Percentiles rank a stretch among this genome's conserved stretches.
phyloP scores from a whole-genome alignment of 2,797 vertebrate genomes.

The Enteromius trimaculatus region DNA sequence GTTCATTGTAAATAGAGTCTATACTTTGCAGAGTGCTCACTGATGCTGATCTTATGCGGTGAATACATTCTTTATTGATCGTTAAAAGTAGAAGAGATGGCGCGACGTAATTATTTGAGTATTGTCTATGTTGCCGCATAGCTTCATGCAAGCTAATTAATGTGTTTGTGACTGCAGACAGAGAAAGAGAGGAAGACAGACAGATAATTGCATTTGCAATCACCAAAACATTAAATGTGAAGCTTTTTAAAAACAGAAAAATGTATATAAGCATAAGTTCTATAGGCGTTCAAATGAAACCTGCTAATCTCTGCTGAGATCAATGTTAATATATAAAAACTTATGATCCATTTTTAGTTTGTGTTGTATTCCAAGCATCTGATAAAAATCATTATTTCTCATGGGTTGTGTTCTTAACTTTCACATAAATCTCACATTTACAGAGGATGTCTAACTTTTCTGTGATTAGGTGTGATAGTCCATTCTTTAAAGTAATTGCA shows the following conservation, averaged over 20 bases:
- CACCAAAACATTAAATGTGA: not conserved
- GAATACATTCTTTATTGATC: not conserved
- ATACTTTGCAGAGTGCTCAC: conserved; percentile 12
- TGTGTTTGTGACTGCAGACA: conserved; percentile 12
- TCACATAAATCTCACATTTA: conserved; percentile 10
- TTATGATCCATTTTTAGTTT: not conserved
- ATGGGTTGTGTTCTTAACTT: not conserved
- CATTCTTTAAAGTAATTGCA: conserved; percentile 25
- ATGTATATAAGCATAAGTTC: not conserved
- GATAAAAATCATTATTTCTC: not conserved
- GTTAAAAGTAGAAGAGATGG: not conserved
- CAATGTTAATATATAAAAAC: not conserved
- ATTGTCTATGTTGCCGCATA: conserved; percentile 6
- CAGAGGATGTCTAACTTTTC: conserved; percentile 16
- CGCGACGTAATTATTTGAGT: not conserved
- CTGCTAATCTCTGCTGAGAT: not conserved
- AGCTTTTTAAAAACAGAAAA: not conserved
- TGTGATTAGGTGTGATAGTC: not conserved
- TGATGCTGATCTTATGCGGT: not conserved
- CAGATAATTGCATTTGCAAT: not conserved
- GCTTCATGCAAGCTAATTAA: conserved; percentile 24
- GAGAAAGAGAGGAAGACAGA: not conserved
- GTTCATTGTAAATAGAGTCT: conserved; percentile 2
- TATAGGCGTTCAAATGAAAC: not conserved
- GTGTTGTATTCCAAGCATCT: too few relatives aligned